Conservation (phyloP, 2,797 vertebrate genomes). For the Gambusia yucatana region DNA sequence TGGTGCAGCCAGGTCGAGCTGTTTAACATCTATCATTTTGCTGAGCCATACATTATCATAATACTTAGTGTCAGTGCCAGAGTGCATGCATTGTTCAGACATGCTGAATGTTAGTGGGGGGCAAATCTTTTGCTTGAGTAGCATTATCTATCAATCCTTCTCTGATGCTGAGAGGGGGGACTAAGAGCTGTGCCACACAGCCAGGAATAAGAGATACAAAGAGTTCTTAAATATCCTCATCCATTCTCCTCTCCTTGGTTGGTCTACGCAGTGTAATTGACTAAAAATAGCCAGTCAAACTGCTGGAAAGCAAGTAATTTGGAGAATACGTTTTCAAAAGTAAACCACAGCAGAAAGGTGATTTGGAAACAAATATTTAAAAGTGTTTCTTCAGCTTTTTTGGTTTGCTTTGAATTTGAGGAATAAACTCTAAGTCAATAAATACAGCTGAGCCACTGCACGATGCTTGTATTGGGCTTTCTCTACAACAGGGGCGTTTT, state of each 20-base stretch:
- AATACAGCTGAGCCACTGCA: slow-evolving; percentile 15
- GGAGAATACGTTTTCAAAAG: slow-evolving; percentile 64
- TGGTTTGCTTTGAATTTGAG: slow-evolving; percentile 18
- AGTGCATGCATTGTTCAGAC: slow-evolving; percentile 76
- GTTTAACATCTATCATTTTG: slow-evolving; percentile 79
- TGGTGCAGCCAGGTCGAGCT: slow-evolving; percentile 72
- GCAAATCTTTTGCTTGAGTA: slow-evolving; percentile 80
- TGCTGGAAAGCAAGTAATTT: slow-evolving; percentile 63
- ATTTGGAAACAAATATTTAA: slow-evolving; percentile 52
- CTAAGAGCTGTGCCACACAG: slow-evolving; percentile 69
- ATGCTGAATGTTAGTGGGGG: slow-evolving; percentile 75
- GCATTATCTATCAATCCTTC: slow-evolving; percentile 80
- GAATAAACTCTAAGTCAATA: slow-evolving; percentile 17
- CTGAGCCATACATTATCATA: slow-evolving; percentile 78
- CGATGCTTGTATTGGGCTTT: slow-evolving; percentile 27
- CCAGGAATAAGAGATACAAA: slow-evolving; percentile 74
- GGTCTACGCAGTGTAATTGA: slow-evolving; percentile 71
- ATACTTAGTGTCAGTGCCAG: slow-evolving; percentile 76
- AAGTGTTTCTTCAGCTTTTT: slow-evolving; percentile 4
- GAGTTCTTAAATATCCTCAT: slow-evolving; percentile 80
- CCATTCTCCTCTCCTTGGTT: slow-evolving; percentile 73
- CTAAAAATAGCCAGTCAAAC: slow-evolving; percentile 76
- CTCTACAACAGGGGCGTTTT: slow-evolving; percentile 30
- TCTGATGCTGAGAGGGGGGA: slow-evolving; percentile 74
- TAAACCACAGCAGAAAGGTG: slow-evolving; percentile 53